These are phyloP conservation scores for Dromaius novaehollandiae DNA, from an alignment of 2,113 vertebrate species.

Conservation along the genomic window DNA sequence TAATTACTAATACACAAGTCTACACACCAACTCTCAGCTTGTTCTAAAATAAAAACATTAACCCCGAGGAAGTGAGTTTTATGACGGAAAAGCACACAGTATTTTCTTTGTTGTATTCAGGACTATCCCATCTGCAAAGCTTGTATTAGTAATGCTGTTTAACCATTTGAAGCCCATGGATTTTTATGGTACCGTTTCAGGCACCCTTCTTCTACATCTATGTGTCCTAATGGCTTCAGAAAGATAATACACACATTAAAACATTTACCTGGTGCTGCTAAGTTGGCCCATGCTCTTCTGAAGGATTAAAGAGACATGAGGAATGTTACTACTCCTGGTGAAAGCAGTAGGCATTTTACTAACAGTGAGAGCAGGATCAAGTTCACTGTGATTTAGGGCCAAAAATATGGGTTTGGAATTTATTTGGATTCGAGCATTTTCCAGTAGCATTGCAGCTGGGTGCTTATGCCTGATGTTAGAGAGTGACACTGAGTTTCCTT, in stretches of 20 bases:
- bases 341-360: not conserved
- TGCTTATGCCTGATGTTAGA: not conserved
- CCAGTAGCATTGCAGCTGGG: not conserved
- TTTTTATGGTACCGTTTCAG: not conserved
- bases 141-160: not conserved
- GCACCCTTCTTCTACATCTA: not conserved
- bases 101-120: not conserved
- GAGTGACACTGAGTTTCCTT: not conserved
- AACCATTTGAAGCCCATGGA: not conserved
- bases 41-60: not conserved
- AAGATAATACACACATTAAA: not conserved
- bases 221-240: not conserved
- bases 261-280: not conserved
- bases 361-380: not conserved
- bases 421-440: constrained; percentile 14
- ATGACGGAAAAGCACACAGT: not conserved
- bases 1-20: not conserved
- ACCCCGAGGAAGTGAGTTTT: not conserved
- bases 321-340: not conserved
- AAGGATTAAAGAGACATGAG: not conserved
- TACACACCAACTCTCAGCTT: not conserved
- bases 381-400: not conserved
- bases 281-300: not conserved
- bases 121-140: not conserved
- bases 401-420: constrained; percentile 13